phyloP scores from a whole-genome alignment of 2,888 invertebrate species.

The Lamproptera curius region DNA sequence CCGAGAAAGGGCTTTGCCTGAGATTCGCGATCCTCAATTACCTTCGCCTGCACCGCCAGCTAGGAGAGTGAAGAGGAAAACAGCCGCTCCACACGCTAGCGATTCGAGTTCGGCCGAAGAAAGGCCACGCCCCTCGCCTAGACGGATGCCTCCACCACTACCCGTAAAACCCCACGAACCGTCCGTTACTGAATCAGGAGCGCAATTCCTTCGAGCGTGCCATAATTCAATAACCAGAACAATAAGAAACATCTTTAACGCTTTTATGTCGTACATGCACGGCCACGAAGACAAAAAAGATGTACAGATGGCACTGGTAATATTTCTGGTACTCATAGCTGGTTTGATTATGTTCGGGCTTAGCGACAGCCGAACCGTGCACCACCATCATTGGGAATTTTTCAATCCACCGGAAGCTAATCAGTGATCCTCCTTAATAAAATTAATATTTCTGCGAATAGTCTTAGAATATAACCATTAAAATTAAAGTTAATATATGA shows the following conservation, averaged over 20 bases:
- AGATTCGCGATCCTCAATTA: constrained; percentile 53
- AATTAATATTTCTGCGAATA: no score
- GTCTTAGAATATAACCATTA: no score
- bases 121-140: constrained; percentile 58
- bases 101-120: constrained; percentile 75
- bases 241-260: constrained; percentile 82
- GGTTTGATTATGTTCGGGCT: constrained; percentile 87
- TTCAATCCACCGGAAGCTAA: constrained; percentile 88
- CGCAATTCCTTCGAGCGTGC: constrained; percentile 84
- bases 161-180: constrained; percentile 76
- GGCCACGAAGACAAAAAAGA: constrained; percentile 84
- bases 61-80: constrained; percentile 70
- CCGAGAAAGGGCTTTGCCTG: constrained; percentile 52
- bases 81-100: constrained; percentile 55
- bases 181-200: constrained; percentile 82
- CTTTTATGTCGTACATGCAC: constrained; percentile 80
- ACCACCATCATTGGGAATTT: constrained; percentile 93
- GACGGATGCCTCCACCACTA: constrained; percentile 55
- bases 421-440: no score
- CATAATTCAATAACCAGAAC: constrained; percentile 80
- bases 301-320: constrained; percentile 86
- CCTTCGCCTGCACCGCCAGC: constrained; percentile 61
- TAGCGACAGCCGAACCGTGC: constrained; percentile 84
- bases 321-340: constrained; percentile 87
- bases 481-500: no score